These are phyloP conservation scores for Labeo rohita DNA, from an alignment of 2,113 vertebrate species.

Conservation along the genomic window DNA sequence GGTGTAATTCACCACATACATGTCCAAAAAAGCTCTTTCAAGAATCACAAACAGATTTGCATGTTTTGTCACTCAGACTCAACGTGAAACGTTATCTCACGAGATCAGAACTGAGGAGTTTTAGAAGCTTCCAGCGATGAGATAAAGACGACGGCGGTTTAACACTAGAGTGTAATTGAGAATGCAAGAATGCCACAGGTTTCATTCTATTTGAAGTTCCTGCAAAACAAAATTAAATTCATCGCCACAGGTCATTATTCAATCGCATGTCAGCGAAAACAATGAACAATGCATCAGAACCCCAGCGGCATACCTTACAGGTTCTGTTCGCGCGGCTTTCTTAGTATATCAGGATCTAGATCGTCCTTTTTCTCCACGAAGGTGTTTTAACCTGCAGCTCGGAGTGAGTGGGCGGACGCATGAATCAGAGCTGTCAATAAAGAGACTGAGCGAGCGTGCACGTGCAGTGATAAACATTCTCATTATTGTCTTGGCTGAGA, in stretches of 20 bases:
- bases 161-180: slow-evolving; percentile 2
- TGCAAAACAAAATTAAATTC: slow-evolving; percentile 50
- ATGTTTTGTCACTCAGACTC: neutral
- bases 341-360: slow-evolving; percentile 27
- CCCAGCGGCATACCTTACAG: slow-evolving; percentile 39
- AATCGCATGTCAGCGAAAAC: slow-evolving; percentile 49
- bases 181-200: slow-evolving; percentile 46
- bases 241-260: slow-evolving; percentile 45
- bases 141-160: slow-evolving; percentile 1
- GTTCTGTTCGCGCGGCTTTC: slow-evolving; percentile 14
- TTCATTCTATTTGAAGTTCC: slow-evolving; percentile 47
- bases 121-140: neutral
- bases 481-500: slow-evolving; percentile 35
- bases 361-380: neutral
- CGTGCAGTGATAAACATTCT: slow-evolving; percentile 16
- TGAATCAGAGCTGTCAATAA: slow-evolving; percentile 29
- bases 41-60: slow-evolving; percentile 16
- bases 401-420: neutral
- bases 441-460: neutral
- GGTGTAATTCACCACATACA: neutral
- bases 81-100: neutral
- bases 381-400: slow-evolving; percentile 31
- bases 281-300: slow-evolving; percentile 57
- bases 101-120: neutral
- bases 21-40: slow-evolving; percentile 9